phyloP scores from a whole-genome alignment of 2,797 vertebrate genomes.

The Harpagifer antarcticus region DNA sequence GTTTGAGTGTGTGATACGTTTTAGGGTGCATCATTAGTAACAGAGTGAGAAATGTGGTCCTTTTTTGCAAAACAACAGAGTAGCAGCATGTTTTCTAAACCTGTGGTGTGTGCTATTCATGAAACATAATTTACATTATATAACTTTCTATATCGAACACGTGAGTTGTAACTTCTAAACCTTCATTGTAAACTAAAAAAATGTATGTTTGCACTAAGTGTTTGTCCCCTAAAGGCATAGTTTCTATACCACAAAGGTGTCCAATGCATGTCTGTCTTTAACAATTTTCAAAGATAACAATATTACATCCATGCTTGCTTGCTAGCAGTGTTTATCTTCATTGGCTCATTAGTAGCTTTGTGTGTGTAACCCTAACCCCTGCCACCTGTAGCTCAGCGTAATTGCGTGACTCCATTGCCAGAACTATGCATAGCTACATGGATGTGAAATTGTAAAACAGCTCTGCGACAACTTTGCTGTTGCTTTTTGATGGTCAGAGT shows the following conservation, averaged over 20 bases:
- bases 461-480: no score
- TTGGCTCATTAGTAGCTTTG: background rate
- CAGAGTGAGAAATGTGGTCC: background rate
- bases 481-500: no score
- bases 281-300: background rate
- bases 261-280: background rate
- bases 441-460: background rate
- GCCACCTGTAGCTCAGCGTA: background rate
- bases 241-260: background rate
- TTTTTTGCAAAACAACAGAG: constrained; percentile 3
- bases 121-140: background rate
- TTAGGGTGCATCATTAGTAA: constrained; percentile 14
- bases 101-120: background rate
- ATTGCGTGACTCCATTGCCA: background rate
- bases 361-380: background rate
- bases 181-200: background rate
- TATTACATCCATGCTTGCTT: background rate
- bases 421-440: background rate
- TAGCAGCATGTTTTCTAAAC: background rate
- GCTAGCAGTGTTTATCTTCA: background rate
- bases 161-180: background rate
- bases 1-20: constrained; percentile 9
- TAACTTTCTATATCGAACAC: no score
- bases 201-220: background rate
- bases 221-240: background rate